Evolutionary conservation across 2,888 invertebrate species (phyloP).

Genomic region (Machimus atricapillus): DNA sequence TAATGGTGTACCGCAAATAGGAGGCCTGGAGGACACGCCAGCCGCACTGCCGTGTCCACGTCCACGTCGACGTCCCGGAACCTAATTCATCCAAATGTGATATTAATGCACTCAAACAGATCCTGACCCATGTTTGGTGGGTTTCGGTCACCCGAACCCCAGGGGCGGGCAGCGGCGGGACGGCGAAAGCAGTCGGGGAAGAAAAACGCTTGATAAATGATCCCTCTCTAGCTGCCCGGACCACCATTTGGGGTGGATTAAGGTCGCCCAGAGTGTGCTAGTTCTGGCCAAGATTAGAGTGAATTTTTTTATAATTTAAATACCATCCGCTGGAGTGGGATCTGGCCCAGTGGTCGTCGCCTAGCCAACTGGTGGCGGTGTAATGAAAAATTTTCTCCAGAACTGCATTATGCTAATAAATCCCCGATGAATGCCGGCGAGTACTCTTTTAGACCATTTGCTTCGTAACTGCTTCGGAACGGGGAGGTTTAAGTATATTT

Average conservation of each 20-base stretch:
- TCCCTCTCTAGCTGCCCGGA: not conserved
- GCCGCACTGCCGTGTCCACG: not conserved
- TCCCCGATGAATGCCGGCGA: not conserved
- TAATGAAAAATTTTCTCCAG: not conserved
- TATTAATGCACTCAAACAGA: constrained; percentile 34
- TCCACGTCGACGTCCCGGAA: not conserved
- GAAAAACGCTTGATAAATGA: constrained; percentile 25
- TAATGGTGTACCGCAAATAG: not conserved
- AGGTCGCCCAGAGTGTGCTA: not conserved
- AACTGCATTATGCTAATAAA: not conserved
- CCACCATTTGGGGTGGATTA: not conserved
- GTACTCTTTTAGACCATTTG: not conserved
- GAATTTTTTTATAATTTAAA: not conserved
- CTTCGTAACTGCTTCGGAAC: not conserved
- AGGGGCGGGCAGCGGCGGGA: not conserved
- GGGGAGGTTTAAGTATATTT: not conserved
- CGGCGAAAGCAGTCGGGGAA: not conserved
- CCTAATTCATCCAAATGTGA: constrained; percentile 27
- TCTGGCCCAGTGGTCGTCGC: not conserved
- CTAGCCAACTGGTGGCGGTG: not conserved
- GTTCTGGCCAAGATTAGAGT: not conserved
- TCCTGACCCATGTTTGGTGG: not conserved
- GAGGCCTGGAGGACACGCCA: not conserved
- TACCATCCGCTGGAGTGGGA: not conserved
- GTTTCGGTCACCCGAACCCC: not conserved